Evolutionary conservation across 2,113 vertebrate species (phyloP), one percentile per base, ranked within the genome.

Genomic region (Gymnarchus niloticus): DNA sequence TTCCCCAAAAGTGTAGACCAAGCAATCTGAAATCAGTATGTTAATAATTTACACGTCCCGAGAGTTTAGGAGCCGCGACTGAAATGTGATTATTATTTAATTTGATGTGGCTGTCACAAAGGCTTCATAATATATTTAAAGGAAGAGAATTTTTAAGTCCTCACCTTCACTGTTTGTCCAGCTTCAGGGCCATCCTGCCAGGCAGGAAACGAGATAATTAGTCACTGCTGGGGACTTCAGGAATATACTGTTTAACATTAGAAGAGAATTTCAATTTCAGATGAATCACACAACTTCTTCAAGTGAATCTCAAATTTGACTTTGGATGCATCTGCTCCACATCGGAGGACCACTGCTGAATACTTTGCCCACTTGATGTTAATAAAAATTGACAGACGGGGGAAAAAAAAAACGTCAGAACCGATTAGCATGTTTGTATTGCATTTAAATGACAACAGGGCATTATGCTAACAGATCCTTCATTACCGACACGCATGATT

Each of bases 121-220:
- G 87, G 82, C 88, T 90, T 93, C 91, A 94, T 94, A 88, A 90
- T 91, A 92, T 91, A 93, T 93, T 94, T 88, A 93, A 89, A 85
- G 87, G 85, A 85, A n/a, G 87, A 90, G 87, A 92, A 91, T 92
- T 91, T 92, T 93, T 92, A 93, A 95, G 90, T 89, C 93, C 96
- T 96, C 95, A 98, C 97, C 96, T 97, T 97, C 92, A 98, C 96
- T 0, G 97, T 98, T 89, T 98, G 97, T 93, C 97, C 96, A 0
- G 97, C 96, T 95, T 97, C 96, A 0, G 96, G 96, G 89, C 97
- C 96, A 89, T 98, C 97, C 96, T 97, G 89, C 52, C 83, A 86
- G 88, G 88, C 87, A 59, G 89, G 90, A 89, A 92, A 87, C 86
- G 83, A 89, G 78, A 88, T 86, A 90, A 93, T 91, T 94, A 94